These are phyloP conservation scores for Falcaria lacertinaria DNA, from an alignment of 2,888 invertebrate species.

Conservation along the genomic window DNA sequence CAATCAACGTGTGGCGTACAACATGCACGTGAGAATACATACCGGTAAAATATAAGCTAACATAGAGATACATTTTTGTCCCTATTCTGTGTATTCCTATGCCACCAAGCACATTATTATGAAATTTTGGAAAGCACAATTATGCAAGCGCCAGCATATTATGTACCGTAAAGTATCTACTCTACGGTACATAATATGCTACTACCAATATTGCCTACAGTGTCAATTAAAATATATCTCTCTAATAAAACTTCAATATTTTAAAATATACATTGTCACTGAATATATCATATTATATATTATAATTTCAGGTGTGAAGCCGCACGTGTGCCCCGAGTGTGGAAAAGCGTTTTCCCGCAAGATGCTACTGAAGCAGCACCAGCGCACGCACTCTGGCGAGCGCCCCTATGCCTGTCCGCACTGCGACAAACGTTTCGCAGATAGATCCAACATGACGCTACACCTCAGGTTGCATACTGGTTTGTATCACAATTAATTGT, in stretches of 20 bases:
- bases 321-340: constrained; percentile 87
- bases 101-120: too few relatives aligned
- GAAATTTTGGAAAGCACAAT: too few relatives aligned
- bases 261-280: too few relatives aligned
- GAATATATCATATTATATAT: constrained; percentile 10
- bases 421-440: constrained; percentile 90
- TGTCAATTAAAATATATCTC: too few relatives aligned
- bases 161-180: too few relatives aligned
- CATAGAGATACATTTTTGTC: too few relatives aligned
- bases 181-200: too few relatives aligned
- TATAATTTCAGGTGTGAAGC: constrained; percentile 81
- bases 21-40: constrained; percentile 92
- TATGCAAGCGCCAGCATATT: too few relatives aligned
- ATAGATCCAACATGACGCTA: constrained; percentile 91
- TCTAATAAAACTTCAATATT: too few relatives aligned
- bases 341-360: constrained; percentile 91
- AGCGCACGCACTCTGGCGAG: constrained; percentile 90
- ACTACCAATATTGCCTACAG: too few relatives aligned
- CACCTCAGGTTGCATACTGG: constrained; percentile 89
- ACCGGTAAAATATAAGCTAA: constrained; percentile 80
- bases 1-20: constrained; percentile 92
- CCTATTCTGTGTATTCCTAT: too few relatives aligned
- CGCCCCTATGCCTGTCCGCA: constrained; percentile 89
- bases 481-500: constrained; percentile 25
- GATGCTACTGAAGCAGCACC: constrained; percentile 91